Base-by-base conservation (phyloP, 2,797 vertebrate species). In the Vireo griseus region DNA sequence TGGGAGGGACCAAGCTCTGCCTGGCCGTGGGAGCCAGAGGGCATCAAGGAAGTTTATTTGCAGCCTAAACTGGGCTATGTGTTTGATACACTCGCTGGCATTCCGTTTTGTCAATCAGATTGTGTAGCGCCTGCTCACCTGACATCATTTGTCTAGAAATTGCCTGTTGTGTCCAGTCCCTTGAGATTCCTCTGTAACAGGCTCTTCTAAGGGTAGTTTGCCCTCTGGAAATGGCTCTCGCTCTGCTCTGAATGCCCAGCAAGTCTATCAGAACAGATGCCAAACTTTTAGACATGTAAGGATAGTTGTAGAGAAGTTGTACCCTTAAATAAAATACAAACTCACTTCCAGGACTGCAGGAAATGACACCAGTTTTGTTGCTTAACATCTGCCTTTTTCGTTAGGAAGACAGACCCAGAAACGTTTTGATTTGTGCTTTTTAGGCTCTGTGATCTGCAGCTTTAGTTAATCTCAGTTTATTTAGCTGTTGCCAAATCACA, bases 71-170 rank as follows among this genome's bases (percentile, higher is more conserved):
- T 67, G 74, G 16, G 16, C 63, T 50, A 33, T 13, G 18, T 31
- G 29, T 72, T 71, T 58, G 28, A 9, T 75, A 19, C 3, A 4
- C 22, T 82, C 87, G 6, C 0, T 66, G 51, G 7, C 4, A 1
- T 7, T 37, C 29, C 54, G 5, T 84, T 75, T 88, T 69, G 10
- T 35, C 51, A 54, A 3, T 86, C 35, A 54, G 29, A 61, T 57
- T 14, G 5, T 39, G 26, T 26, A 69, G 18, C 0, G 0, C 0
- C 0, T n/a, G 7, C 62, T 86, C 62, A 69, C 54, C 28, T 78
- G 26, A 47, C 0, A 0, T 31, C 0, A 0, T 16, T 77, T 71
- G n/a, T 81, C 45, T 35, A 26, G 61, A 84, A 91, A 39, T 67
- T 18, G 28, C 1, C 2, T 71, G 22, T 33, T 48, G 39, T 54